phyloP scores from a whole-genome alignment of 2,797 vertebrate genomes.

The Cyprinella venusta region DNA sequence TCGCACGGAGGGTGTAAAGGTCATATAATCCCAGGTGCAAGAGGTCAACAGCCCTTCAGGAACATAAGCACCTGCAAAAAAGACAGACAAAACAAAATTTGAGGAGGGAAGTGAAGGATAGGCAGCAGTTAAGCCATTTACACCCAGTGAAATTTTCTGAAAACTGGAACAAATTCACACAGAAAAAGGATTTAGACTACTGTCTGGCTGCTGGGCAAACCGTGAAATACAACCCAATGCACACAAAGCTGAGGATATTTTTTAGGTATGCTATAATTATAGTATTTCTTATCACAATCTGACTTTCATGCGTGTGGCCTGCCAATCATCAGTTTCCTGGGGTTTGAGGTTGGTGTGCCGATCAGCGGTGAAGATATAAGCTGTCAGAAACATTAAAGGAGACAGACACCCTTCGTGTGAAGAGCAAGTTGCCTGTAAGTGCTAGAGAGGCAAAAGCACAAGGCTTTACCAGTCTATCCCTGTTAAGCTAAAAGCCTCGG shows the following conservation, averaged over 20 bases:
- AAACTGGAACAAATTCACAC: neutral
- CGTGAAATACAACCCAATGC: conserved; percentile 17
- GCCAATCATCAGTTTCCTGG: neutral
- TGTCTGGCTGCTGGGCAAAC: conserved; percentile 1
- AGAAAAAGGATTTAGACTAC: neutral
- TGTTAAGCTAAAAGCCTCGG: conserved; percentile 25
- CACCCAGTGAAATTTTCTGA: neutral
- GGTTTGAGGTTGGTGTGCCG: neutral
- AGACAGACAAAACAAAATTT: conserved; percentile 2
- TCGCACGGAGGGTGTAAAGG: conserved; percentile 88
- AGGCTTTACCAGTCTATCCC: conserved; percentile 14
- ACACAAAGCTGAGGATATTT: conserved; percentile 24
- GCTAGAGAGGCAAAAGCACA: conserved; percentile 1
- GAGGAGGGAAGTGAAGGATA: neutral
- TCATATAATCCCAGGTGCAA: conserved; percentile 95
- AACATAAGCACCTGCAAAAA: conserved; percentile 85
- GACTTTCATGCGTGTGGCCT: neutral
- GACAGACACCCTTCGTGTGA: conserved; percentile 31
- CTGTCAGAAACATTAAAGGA: conserved; percentile 25
- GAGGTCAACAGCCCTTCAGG: conserved; percentile 93
- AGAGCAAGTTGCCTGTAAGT: conserved; percentile 2
- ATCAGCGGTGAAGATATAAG: neutral
- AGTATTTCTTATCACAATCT: conserved; percentile 20
- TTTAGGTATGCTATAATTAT: neutral
- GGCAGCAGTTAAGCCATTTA: neutral